Evolutionary conservation across 2,797 vertebrate species (phyloP).

Genomic region (Melanotaenia maccullochi): DNA sequence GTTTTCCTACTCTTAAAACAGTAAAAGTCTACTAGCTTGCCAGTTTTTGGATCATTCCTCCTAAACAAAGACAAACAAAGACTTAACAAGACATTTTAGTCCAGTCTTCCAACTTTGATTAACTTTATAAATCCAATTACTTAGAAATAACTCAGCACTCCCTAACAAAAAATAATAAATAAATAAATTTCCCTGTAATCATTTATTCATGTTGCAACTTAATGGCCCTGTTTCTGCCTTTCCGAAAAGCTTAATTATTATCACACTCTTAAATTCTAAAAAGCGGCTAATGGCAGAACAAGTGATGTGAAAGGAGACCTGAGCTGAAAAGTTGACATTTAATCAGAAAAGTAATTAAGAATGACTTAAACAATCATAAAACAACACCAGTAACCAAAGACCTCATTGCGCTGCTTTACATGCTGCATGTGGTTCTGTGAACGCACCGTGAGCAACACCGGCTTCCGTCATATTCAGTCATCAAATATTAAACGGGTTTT

Average conservation of each 20-base stretch:
- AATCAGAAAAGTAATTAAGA: background rate
- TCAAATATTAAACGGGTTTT: conserved; percentile 12
- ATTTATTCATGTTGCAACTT: background rate
- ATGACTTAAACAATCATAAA: conserved; percentile 1
- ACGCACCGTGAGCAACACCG: conserved; percentile 17
- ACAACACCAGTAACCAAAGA: background rate
- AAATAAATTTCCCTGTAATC: background rate
- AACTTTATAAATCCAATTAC: background rate
- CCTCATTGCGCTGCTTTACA: conserved; percentile 1
- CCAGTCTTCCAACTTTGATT: background rate
- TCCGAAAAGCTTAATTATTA: background rate
- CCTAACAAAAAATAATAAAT: background rate
- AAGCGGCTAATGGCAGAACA: too few species aligned
- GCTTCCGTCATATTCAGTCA: conserved; percentile 19
- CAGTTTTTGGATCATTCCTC: background rate
- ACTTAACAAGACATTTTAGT: background rate
- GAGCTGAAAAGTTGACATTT: background rate
- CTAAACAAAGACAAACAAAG: too few species aligned
- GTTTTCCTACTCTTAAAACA: background rate
- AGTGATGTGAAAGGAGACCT: background rate
- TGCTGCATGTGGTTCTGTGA: conserved; percentile 17
- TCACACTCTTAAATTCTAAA: too few species aligned
- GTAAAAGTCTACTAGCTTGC: background rate
- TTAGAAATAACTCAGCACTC: background rate
- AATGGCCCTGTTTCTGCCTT: background rate